Conservation (phyloP, 2,113 vertebrate genomes). For the Sula dactylatra region DNA sequence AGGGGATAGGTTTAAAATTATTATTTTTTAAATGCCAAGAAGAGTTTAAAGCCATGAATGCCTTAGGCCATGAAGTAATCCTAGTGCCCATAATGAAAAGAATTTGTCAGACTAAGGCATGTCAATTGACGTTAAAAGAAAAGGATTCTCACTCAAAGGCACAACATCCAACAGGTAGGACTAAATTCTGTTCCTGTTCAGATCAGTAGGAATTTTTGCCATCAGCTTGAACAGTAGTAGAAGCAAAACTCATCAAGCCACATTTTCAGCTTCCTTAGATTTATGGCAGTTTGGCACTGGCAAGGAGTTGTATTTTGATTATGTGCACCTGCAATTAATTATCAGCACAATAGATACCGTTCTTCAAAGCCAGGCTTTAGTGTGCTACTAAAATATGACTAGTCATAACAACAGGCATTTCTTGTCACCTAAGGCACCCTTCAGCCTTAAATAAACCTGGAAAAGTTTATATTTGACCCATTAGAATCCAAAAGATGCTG, state of each 20-base stretch:
- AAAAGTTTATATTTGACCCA: not conserved
- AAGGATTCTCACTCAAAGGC: not conserved
- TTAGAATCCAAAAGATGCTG: not conserved
- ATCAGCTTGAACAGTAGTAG: not conserved
- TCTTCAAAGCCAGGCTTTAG: not conserved
- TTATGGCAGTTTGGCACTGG: not conserved
- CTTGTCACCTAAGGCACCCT: not conserved
- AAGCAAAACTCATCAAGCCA: not conserved
- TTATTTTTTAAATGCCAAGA: conserved; percentile 10
- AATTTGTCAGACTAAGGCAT: conserved; percentile 3
- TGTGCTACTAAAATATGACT: not conserved
- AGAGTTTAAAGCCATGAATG: not conserved
- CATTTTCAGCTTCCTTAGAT: not conserved
- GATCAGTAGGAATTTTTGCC: not conserved
- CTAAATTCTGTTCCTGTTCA: not conserved
- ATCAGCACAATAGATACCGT: not conserved
- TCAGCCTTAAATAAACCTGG: not conserved
- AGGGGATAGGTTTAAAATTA: not conserved
- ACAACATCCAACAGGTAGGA: not conserved
- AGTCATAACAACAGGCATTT: not conserved
- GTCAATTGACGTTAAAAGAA: conserved; percentile 28
- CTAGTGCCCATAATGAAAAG: conserved; percentile 35
- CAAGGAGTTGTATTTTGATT: not conserved
- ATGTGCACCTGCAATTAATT: conserved; percentile 18
- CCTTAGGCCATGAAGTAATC: conserved; percentile 6